phyloP scores from a whole-genome alignment of 2,888 invertebrate genomes.

The Ischnus inquisitorius region DNA sequence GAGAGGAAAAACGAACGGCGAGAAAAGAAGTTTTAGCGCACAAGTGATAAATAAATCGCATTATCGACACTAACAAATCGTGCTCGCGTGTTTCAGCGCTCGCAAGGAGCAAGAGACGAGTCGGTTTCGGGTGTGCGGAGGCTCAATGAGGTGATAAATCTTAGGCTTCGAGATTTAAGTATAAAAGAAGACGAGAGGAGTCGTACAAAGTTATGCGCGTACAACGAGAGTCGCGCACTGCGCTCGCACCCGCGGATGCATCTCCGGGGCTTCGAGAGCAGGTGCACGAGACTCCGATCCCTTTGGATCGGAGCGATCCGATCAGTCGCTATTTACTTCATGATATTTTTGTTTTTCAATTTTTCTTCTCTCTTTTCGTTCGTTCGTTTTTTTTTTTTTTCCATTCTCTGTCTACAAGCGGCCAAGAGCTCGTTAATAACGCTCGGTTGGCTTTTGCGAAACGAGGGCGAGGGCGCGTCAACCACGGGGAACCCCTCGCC shows the following conservation, averaged over 20 bases:
- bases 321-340: constrained; percentile 36
- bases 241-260: neutral
- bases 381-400: neutral
- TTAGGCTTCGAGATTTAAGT: constrained; percentile 8
- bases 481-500: constrained; percentile 10
- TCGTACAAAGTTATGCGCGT: constrained; percentile 55
- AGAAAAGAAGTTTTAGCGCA: neutral
- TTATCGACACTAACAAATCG: constrained; percentile 37
- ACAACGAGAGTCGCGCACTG: neutral
- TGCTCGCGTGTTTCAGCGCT: neutral
- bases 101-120: constrained; percentile 26
- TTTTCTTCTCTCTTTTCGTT: neutral
- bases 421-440: constrained; percentile 59
- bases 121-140: constrained; percentile 39
- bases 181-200: constrained; percentile 40
- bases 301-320: constrained; percentile 38
- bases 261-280: neutral
- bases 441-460: constrained; percentile 51
- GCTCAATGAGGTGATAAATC: constrained; percentile 62
- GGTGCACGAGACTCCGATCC: constrained; percentile 12
- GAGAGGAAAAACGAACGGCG: neutral
- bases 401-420: constrained; percentile 23
- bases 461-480: constrained; percentile 55
- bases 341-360: constrained; percentile 2
- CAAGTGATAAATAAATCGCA: constrained; percentile 1